Base-by-base conservation (phyloP, 2,797 vertebrate genomes). In the Myotis findleyi region DNA sequence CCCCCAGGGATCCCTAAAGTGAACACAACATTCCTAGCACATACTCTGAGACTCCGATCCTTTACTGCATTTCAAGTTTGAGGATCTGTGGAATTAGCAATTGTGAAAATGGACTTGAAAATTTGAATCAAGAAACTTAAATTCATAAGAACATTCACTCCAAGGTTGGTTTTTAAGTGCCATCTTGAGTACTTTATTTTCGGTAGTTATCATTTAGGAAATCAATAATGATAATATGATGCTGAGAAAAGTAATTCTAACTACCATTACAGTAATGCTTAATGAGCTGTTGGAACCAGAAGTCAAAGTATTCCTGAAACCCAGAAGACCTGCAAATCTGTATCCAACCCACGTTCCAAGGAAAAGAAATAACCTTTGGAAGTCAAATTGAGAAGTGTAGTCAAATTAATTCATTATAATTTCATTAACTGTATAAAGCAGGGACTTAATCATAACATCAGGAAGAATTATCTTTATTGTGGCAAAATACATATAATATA, bases 111-210 rank as follows among this genome's bases (percentile, higher is more conserved):
- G 21, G 75, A 84, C 73, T 62, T 89, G 76, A 66, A 90, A 49
- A 84, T 93, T 47, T 82, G 36, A 92, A 89, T 62, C 51, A 87
- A 81, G 76, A 87, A 94, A 86, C 27, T 66, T 53, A 87, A 73
- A 97, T 77, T 79, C n/a, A 14, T 30, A 75, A n/a, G 68, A 55
- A 86, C n/a, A 89, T 76, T 88, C 95, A 72, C 53, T 49, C 81
- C 7, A 47, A 91, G 57, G 44, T 17, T 62, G 44, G 55, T n/a
- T 96, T 87, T 82, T 84, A 87, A 97, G 89, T 93, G 83, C 76
- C 93, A 8, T 51, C 83, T 84, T 73, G 33, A 82, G 47, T 73
- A 81, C 80, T 91, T 73, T n/a, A 64, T 94, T 62, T 87, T 82
- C 6, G 18, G 75, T 38, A 81, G 66, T 95, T 95, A 87, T 66